Evolutionary conservation across 2,888 invertebrate genomes (phyloP).

Genomic region (Abrostola tripartita): DNA sequence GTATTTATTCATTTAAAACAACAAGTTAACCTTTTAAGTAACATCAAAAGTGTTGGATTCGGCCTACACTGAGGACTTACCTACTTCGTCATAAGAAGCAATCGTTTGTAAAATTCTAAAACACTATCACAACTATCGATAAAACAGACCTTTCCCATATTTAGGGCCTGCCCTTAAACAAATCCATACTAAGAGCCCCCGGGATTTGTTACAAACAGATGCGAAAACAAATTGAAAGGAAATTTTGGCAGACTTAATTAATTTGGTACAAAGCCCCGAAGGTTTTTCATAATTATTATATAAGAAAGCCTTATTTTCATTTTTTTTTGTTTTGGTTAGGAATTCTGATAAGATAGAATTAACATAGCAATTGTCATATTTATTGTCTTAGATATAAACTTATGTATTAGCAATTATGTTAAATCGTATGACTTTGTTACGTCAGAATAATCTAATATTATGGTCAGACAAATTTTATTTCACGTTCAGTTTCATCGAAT

Average conservation of each 20-base stretch:
- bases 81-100: slow-evolving; percentile 39
- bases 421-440: too few species aligned
- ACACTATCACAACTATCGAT: slow-evolving; percentile 25
- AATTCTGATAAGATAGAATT: background rate
- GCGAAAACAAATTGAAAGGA: slow-evolving; percentile 47
- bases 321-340: slow-evolving; percentile 9
- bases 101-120: slow-evolving; percentile 46
- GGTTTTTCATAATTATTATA: slow-evolving; percentile 26
- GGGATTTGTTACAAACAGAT: slow-evolving; percentile 46
- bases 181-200: slow-evolving; percentile 30
- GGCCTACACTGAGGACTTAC: slow-evolving; percentile 20
- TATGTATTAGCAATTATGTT: too few species aligned
- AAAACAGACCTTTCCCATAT: slow-evolving; percentile 14
- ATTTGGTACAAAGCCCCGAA: slow-evolving; percentile 33
- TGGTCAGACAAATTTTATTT: too few species aligned
- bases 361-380: too few species aligned
- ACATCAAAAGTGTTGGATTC: too few species aligned
- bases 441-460: too few species aligned
- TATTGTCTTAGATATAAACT: too few species aligned
- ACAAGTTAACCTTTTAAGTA: too few species aligned
- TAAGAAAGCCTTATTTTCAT: slow-evolving; percentile 14
- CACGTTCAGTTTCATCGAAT: too few species aligned
- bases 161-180: slow-evolving; percentile 22
- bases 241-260: slow-evolving; percentile 47
- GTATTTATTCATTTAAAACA: too few species aligned